These are phyloP conservation scores for Axea sp. DNA, from an alignment of 2,888 invertebrate genomes.

Conservation along the genomic window DNA sequence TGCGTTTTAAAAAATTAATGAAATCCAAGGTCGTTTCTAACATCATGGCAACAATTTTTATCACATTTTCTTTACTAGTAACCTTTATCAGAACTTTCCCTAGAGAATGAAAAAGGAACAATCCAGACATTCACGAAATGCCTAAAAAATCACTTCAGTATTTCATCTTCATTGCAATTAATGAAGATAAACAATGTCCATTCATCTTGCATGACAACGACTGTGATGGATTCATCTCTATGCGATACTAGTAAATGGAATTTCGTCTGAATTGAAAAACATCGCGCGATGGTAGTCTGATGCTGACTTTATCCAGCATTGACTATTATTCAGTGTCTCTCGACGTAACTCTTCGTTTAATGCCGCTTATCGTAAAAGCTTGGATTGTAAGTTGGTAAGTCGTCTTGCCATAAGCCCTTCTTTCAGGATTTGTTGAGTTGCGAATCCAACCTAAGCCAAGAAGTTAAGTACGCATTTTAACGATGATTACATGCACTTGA, in stretches of 20 bases:
- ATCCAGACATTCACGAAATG: background rate
- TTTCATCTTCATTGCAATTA: conserved; percentile 34
- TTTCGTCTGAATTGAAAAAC: conserved; percentile 32
- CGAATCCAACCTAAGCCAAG: conserved; percentile 51
- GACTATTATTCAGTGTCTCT: conserved; percentile 58
- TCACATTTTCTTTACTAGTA: background rate
- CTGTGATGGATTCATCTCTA: conserved; percentile 28
- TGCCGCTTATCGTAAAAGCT: conserved; percentile 58
- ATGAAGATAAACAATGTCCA: conserved; percentile 12
- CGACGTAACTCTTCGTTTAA: conserved; percentile 55
- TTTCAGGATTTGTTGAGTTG: conserved; percentile 54
- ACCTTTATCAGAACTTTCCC: background rate
- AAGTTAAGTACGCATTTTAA: conserved; percentile 56
- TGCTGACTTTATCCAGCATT: conserved; percentile 43
- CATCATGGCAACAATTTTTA: too few relatives aligned
- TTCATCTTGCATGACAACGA: conserved; percentile 20
- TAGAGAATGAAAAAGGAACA: background rate
- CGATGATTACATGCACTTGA: conserved; percentile 40
- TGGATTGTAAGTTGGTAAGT: conserved; percentile 56
- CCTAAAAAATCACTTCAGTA: conserved; percentile 21
- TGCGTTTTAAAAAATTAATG: too few relatives aligned
- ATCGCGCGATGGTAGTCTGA: conserved; percentile 11
- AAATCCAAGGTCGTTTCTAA: too few relatives aligned
- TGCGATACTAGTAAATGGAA: conserved; percentile 29
- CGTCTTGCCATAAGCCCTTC: conserved; percentile 55